These are phyloP conservation scores for Cygnus olor DNA, from an alignment of 2,797 vertebrate species.

Conservation along the genomic window DNA sequence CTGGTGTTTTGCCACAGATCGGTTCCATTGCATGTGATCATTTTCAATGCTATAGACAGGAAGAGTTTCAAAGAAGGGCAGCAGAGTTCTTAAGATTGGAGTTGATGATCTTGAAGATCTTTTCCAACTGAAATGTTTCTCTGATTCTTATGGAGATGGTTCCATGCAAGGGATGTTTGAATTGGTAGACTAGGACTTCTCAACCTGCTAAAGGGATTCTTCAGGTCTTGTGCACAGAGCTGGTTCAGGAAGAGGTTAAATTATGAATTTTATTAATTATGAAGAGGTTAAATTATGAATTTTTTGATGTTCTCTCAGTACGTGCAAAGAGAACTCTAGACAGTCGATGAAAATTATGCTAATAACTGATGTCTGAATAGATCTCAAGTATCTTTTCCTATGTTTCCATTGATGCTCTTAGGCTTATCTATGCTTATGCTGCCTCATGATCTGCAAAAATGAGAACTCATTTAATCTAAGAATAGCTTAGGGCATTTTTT, in stretches of 20 bases:
- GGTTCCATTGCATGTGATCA: no score
- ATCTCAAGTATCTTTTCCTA: background rate
- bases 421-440: background rate
- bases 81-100: background rate
- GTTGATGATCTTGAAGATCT: no score
- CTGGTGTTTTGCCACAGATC: no score
- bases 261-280: background rate
- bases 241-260: no score
- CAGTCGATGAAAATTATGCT: background rate
- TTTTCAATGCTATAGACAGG: no score
- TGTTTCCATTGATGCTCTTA: background rate
- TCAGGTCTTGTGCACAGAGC: background rate
- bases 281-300: background rate
- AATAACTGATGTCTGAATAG: background rate
- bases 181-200: background rate
- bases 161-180: background rate
- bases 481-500: background rate
- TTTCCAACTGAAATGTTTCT: no score
- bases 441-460: background rate
- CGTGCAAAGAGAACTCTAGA: background rate
- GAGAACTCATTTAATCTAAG: background rate
- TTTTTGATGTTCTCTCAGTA: background rate
- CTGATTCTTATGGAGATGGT: background rate
- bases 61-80: background rate
- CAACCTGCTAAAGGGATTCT: background rate